Evolutionary conservation across 1,140 invertebrate genomes (phyloP).

Genomic region (Brachionus plicatilis): DNA sequence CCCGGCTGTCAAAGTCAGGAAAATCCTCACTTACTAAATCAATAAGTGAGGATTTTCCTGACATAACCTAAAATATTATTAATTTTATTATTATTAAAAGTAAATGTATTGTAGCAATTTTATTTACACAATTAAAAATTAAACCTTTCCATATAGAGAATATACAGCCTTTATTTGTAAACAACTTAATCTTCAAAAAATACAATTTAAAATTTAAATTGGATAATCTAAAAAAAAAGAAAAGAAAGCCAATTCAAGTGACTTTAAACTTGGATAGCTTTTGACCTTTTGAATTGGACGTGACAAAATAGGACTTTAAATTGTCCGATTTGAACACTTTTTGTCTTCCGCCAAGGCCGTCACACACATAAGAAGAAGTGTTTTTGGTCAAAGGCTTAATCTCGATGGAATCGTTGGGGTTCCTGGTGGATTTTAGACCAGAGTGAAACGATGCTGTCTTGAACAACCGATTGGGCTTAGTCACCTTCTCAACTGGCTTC

Average conservation of each 20-base stretch:
- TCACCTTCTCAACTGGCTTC: slow-evolving; percentile 13
- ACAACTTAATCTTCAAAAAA: not conserved
- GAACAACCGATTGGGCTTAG: not conserved
- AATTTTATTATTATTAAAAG: not conserved
- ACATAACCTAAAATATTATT: not conserved
- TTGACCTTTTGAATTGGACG: not conserved
- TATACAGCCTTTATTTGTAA: too few species aligned
- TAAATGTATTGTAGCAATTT: not conserved
- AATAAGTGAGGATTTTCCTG: too few species aligned
- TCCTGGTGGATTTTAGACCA: not conserved
- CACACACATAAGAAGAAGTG: not conserved
- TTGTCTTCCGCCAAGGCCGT: slow-evolving; percentile 31
- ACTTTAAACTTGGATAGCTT: slow-evolving; percentile 30
- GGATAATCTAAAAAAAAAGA: not conserved
- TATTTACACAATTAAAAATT: not conserved
- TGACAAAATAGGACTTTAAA: slow-evolving; percentile 13
- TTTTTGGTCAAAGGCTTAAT: slow-evolving; percentile 2
- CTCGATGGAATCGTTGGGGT: not conserved
- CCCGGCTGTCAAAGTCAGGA: too few species aligned
- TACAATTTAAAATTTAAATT: not conserved
- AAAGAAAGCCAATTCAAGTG: not conserved
- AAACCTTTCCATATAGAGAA: not conserved
- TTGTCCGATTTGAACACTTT: slow-evolving; percentile 13
- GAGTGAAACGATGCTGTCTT: not conserved
- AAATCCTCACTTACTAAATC: too few species aligned